Base-by-base conservation (phyloP, 2,113 vertebrate genomes). In the Theristicus caerulescens region DNA sequence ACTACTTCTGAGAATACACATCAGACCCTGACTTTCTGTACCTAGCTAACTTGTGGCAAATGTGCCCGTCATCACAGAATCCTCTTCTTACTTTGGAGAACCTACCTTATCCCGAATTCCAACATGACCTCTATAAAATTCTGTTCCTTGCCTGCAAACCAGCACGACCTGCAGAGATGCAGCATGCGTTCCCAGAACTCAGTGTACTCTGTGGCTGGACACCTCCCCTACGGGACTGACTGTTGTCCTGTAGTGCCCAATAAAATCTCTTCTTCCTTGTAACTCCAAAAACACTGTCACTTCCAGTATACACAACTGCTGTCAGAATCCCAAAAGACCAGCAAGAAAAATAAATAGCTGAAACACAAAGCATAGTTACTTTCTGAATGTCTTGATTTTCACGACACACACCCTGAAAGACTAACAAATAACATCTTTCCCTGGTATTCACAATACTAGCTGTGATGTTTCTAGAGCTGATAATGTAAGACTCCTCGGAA, bases 231-330 rank as follows among this genome's bases (percentile, higher is more conserved):
- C 1, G 11, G 49, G 38, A 52, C 67, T 19, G 26, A 54, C 26
- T 85, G 38, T 42, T 76, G 70, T 40, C 82, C 64, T 62, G 32
- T 25, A 83, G 55, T 49, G 61, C 69, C 69, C 92, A 93, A 67
- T 90, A 94, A 88, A 94, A 83, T 31, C 76, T 67, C 49, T 59
- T 81, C 46, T 91, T 74, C 67, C 55, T 73, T 78, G 11, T 64
- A 93, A 85, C n/a, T 90, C 90, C 74, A 64, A 55, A 92, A 96
- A 94, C 71, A 88, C 22, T 64, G 46, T n/a, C 51, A 88, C 71
- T 96, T 96, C 80, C 95, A 96, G 94, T 13, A 89, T 62, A 93
- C 59, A 93, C 80, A 92, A 94, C 32, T 47, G 71, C 72, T 88
- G 79, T 42, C 82, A 90, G 82, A 90, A 88, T 77, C 67, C 67